Base-by-base conservation (phyloP, 2,888 invertebrate species). In the Hemaris fuciformis region DNA sequence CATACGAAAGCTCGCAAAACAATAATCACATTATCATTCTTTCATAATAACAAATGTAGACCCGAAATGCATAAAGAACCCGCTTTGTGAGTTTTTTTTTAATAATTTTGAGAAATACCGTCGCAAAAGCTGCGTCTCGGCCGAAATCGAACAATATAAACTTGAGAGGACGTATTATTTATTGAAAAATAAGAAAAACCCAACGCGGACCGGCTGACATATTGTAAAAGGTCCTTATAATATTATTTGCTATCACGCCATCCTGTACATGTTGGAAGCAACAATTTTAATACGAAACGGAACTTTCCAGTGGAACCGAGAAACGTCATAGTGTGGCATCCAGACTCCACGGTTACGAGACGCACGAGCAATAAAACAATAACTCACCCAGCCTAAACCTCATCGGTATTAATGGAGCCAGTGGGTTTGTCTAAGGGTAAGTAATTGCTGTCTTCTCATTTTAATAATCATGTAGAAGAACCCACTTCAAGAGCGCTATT, bases 171-270 rank as follows among this genome's bases (percentile, higher is more conserved):
- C 84, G 85, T 85, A 87, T 89, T 89, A 89, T 89, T 90, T 90
- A 91, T 90, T 86, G 85, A 85, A 88, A 84, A 87, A 81, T 83
- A 84, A 83, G 87, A 89, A 87, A 88, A 89, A 85, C 77, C 75
- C 73, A 75, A 79, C 76, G 77, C 77, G 78, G 81, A 82, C 75
- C 79, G 75, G 79, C 88, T 90, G 91, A 91, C 91, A 91, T 91
- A 91, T 91, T 91, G 90, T 86, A 88, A 87, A 89, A 81, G 84
- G 88, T 75, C 79, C 85, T 86, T 90, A 90, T 90, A 88, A 91
- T 90, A 90, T 91, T 91, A 91, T 90, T 91, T 89, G 89, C 89
- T 89, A 90, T 91, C 90, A 91, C 89, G 90, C 91, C 87, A 91
- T 84, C 82, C 85, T 73, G 72, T 74, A 67, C 81, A 81, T 81